These are phyloP conservation scores for Axea sp. DNA, from an alignment of 2,888 invertebrate genomes.

Conservation along the genomic window DNA sequence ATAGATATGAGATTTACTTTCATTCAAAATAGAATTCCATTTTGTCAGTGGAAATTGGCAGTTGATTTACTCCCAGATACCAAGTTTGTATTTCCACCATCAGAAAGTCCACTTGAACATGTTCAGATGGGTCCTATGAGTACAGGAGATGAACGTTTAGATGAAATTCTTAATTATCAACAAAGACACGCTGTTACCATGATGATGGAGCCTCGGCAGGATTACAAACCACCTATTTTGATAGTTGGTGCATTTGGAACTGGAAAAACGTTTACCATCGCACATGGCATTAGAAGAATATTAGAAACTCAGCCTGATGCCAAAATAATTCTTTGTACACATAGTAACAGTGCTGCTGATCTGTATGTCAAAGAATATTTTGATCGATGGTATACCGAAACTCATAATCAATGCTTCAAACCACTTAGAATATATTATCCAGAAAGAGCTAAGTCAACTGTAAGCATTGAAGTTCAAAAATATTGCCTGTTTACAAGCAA, in stretches of 20 bases:
- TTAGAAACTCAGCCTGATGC: conserved; percentile 83
- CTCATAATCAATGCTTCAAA: conserved; percentile 82
- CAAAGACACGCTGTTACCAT: conserved; percentile 89
- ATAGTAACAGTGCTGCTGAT: conserved; percentile 93
- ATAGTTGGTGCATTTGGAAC: conserved; percentile 92
- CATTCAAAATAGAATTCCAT: conserved; percentile 88
- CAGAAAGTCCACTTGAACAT: conserved; percentile 10
- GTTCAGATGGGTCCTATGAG: conserved; percentile 25
- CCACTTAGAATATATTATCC: conserved; percentile 90
- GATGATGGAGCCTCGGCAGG: conserved; percentile 84
- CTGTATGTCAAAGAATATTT: conserved; percentile 91
- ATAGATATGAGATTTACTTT: conserved; percentile 87
- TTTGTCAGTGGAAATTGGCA: conserved; percentile 92
- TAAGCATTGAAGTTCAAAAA: conserved; percentile 80
- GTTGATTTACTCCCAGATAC: conserved; percentile 87
- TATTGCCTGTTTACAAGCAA: conserved; percentile 86
- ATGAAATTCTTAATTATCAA: conserved; percentile 85
- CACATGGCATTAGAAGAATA: conserved; percentile 79
- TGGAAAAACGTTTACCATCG: conserved; percentile 91
- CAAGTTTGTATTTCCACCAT: conserved; percentile 85
- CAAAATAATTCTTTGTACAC: conserved; percentile 90
- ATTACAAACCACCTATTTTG: conserved; percentile 85
- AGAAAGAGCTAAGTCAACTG: conserved; percentile 89
- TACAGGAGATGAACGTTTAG: conserved; percentile 33
- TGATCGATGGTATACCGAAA: conserved; percentile 86